phyloP scores from a whole-genome alignment of 2,888 invertebrate genomes.

The Eulithis testata region DNA sequence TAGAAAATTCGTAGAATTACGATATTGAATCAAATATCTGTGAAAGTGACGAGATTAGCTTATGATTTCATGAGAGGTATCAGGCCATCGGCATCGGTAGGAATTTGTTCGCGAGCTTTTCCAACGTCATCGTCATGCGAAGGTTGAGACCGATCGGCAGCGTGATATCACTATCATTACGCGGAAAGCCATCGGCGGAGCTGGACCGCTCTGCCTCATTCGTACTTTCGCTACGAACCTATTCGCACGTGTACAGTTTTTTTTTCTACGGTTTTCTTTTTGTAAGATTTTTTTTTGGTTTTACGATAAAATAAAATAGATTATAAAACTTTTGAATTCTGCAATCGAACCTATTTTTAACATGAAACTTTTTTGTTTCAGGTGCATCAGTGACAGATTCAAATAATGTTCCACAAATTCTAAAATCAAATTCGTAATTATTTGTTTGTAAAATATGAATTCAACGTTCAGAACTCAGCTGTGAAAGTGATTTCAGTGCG shows the following conservation, averaged over 20 bases:
- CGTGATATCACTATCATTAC: slow-evolving; percentile 33
- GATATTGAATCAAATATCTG: slow-evolving; percentile 1
- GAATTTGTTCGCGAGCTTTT: slow-evolving; percentile 13
- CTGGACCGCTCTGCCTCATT: slow-evolving; percentile 8
- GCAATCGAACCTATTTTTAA: not conserved
- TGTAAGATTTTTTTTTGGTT: slow-evolving; percentile 16
- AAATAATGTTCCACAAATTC: slow-evolving; percentile 12
- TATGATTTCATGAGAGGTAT: slow-evolving; percentile 3
- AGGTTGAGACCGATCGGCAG: slow-evolving; percentile 21
- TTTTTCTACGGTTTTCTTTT: not conserved
- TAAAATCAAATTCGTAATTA: slow-evolving; percentile 11
- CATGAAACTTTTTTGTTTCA: slow-evolving; percentile 47
- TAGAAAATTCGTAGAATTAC: not conserved
- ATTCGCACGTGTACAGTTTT: slow-evolving; percentile 12
- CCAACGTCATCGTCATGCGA: slow-evolving; percentile 29
- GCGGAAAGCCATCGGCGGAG: slow-evolving; percentile 20
- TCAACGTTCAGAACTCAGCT: slow-evolving; percentile 33
- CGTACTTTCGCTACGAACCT: slow-evolving; percentile 14
- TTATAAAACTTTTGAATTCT: no score
- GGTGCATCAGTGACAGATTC: slow-evolving; percentile 36
- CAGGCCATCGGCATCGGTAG: slow-evolving; percentile 1
- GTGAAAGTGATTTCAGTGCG: slow-evolving; percentile 33
- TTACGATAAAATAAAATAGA: no score
- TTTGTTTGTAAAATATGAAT: slow-evolving; percentile 28
- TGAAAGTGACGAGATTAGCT: not conserved